Base-by-base conservation (phyloP, 1,140 invertebrate genomes). In the Meloidogyne floridensis region DNA sequence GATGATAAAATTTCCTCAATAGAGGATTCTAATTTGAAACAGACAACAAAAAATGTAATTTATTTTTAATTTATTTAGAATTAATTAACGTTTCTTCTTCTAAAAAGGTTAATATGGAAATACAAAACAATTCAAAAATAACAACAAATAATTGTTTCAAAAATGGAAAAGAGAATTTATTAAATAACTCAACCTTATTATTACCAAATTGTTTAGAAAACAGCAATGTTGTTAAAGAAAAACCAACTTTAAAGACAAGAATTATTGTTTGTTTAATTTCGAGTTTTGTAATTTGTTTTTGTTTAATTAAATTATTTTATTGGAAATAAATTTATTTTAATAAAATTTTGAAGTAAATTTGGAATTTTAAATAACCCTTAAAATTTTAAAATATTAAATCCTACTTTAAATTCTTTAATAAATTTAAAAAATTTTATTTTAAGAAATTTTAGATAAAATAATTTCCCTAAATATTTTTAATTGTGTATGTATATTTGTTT, bases 221-320 rank as follows among this genome's bases (percentile, higher is more conserved):
- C 32, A 72, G 59, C 47, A 9, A 3, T 0, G 53, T 78, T 32
- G 20, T 78, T 47, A 32, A 32, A 51, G 77, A 78, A 51, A 78
- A 43, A 51, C 77, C 77, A 10, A 65, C 18, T 51, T 20, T 72
- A 43, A 65, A 71, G 18, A 78, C 77, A 15, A 65, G 77, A 51
- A 7, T 78, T 71, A 18, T 78, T n/a, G 65, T 78, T 9, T 78
- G 59, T 51, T 18, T 71, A 18, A 7, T 78, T 11, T 78, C 53
- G 5, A 18, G 0, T 70, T 42, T 47, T 15, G 53, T 70, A 5
- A 78, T 78, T 43, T 42, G 43, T n/a, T 78, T 78, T 47, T 78
- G 77, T 43, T 70, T 10, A 71, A 78, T 70, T 51, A 78, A 78
- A 78, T 71, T 78, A 20, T 78, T 78, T 71, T 32, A 59, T 32